Conservation (phyloP, 2,113 vertebrate genomes). For the Corvus hawaiiensis region DNA sequence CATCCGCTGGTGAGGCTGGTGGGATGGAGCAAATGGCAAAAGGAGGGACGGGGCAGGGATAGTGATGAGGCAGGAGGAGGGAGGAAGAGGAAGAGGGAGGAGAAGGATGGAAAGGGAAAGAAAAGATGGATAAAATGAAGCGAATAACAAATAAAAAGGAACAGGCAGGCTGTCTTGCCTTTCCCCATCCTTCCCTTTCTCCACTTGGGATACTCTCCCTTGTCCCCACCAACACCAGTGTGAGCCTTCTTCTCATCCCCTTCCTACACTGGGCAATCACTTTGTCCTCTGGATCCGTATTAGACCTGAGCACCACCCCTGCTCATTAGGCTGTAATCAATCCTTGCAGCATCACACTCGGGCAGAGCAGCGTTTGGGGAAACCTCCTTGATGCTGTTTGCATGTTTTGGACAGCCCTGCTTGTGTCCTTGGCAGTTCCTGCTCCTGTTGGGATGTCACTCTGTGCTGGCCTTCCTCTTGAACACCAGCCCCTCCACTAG, state of each 20-base stretch:
- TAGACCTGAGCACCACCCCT: background rate
- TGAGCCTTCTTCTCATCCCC: background rate
- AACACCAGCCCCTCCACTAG: background rate
- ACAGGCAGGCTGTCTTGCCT: background rate
- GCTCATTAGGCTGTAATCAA: background rate
- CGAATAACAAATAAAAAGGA: background rate
- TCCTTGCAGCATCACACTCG: background rate
- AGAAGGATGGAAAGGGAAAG: background rate
- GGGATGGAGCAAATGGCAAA: background rate
- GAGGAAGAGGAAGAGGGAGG: background rate
- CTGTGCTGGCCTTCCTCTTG: background rate
- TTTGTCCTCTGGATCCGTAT: background rate
- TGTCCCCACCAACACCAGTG: background rate
- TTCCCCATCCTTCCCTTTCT: background rate
- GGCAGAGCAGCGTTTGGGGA: background rate
- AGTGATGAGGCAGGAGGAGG: background rate
- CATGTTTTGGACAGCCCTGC: background rate
- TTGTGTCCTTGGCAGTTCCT: background rate
- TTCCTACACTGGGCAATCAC: background rate
- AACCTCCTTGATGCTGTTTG: background rate
- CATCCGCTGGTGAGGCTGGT: background rate
- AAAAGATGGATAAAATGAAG: background rate
- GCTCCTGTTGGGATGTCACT: background rate
- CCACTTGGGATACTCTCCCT: background rate
- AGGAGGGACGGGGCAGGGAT: background rate